Percentiles rank a stretch among this genome's conserved stretches.
Evolutionary conservation across 1,140 invertebrate species (phyloP).

Genomic region (Idris sp.): DNA sequence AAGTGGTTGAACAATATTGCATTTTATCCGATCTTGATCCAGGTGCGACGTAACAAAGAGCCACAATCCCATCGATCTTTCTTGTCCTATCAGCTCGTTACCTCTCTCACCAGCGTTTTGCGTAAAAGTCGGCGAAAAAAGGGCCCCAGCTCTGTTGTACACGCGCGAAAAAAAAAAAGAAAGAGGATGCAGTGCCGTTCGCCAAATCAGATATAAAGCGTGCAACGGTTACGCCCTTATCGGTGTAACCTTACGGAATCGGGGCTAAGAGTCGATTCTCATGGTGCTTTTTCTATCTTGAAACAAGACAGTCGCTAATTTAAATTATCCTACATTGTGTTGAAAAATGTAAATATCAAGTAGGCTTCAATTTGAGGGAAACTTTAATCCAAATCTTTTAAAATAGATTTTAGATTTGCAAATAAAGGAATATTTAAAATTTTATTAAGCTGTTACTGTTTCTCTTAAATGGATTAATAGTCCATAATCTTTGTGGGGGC

Average conservation of each 20-base stretch:
- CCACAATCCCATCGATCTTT: slow-evolving; percentile 50
- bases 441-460: too few species aligned
- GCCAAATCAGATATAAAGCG: slow-evolving; percentile 60
- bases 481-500: too few species aligned
- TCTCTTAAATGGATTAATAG: too few species aligned
- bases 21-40: slow-evolving; percentile 53
- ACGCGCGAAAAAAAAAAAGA: slow-evolving; percentile 4
- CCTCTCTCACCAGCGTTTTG: slow-evolving; percentile 41
- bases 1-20: slow-evolving; percentile 42
- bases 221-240: slow-evolving; percentile 67
- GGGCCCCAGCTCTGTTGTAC: slow-evolving; percentile 25
- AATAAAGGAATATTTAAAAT: too few species aligned
- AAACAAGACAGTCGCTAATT: too few species aligned
- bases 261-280: slow-evolving; percentile 66
- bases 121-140: slow-evolving; percentile 38
- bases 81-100: slow-evolving; percentile 47
- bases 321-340: too few species aligned
- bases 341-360: too few species aligned
- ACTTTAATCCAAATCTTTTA: too few species aligned
- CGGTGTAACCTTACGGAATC: slow-evolving; percentile 65
- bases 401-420: too few species aligned
- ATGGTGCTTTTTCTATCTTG: slow-evolving; percentile 65
- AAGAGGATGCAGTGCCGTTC: slow-evolving; percentile 27
- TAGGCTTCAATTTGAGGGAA: too few species aligned
- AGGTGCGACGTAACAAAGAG: slow-evolving; percentile 54